These are phyloP conservation scores for Nebria brevicollis DNA, from an alignment of 2,888 invertebrate species.

Conservation along the genomic window DNA sequence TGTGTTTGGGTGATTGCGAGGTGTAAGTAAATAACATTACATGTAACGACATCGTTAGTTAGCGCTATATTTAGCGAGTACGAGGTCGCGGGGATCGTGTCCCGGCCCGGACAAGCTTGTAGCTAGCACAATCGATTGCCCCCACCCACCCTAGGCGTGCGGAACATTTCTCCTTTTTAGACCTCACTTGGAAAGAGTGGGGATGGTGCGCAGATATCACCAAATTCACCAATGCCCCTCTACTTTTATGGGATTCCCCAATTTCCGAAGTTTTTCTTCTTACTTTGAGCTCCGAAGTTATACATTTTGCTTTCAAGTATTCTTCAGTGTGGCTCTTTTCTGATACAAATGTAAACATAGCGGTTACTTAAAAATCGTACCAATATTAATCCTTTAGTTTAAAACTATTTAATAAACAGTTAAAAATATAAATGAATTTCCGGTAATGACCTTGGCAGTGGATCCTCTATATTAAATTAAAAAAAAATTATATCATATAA, in stretches of 20 bases:
- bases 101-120: constrained; percentile 49
- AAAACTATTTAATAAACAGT: too few relatives aligned
- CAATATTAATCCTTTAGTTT: too few relatives aligned
- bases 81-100: constrained; percentile 50
- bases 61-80: constrained; percentile 47
- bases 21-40: constrained; percentile 38
- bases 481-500: too few relatives aligned
- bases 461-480: too few relatives aligned
- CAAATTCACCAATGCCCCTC: not conserved
- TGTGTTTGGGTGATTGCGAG: constrained; percentile 11
- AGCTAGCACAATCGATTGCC: constrained; percentile 51
- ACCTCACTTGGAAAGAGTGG: constrained; percentile 13
- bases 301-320: not conserved
- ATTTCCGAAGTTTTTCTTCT: not conserved
- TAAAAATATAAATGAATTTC: too few relatives aligned
- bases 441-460: too few relatives aligned
- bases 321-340: not conserved
- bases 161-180: constrained; percentile 32
- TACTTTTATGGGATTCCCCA: not conserved
- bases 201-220: constrained; percentile 14
- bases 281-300: not conserved
- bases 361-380: too few relatives aligned
- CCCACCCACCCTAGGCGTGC: constrained; percentile 44
- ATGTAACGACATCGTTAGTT: constrained; percentile 47
- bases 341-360: not conserved